Evolutionary conservation across 2,797 vertebrate species (phyloP).

Genomic region (Enteromius viviparus): DNA sequence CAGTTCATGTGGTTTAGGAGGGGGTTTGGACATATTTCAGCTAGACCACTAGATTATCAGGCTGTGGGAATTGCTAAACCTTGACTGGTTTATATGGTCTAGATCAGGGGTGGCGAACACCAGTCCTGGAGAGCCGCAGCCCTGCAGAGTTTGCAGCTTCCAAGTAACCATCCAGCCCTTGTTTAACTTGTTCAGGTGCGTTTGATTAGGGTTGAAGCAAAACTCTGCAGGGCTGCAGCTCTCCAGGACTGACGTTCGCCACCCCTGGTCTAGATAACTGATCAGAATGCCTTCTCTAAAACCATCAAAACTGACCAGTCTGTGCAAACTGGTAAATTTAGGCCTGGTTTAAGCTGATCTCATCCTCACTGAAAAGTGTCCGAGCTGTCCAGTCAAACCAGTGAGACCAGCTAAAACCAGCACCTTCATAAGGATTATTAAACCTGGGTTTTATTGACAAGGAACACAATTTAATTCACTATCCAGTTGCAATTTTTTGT

Average conservation of each 20-base stretch:
- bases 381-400: background rate
- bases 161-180: too few species aligned
- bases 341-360: background rate
- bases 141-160: too few species aligned
- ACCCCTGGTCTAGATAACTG: background rate
- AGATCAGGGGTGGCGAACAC: too few species aligned
- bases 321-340: background rate
- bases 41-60: background rate
- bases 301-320: background rate
- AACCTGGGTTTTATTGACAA: background rate
- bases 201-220: too few species aligned
- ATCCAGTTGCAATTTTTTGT: background rate
- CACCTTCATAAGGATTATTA: background rate
- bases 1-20: background rate
- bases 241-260: too few species aligned
- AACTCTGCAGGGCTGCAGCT: too few species aligned
- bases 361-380: background rate
- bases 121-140: too few species aligned
- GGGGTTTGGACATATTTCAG: background rate
- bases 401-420: background rate
- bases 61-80: background rate
- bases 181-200: too few species aligned
- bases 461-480: slow-evolving; percentile 10
- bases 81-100: background rate
- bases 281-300: background rate